phyloP scores from a whole-genome alignment of 2,888 invertebrate species.

The Yponomeuta sedellus region DNA sequence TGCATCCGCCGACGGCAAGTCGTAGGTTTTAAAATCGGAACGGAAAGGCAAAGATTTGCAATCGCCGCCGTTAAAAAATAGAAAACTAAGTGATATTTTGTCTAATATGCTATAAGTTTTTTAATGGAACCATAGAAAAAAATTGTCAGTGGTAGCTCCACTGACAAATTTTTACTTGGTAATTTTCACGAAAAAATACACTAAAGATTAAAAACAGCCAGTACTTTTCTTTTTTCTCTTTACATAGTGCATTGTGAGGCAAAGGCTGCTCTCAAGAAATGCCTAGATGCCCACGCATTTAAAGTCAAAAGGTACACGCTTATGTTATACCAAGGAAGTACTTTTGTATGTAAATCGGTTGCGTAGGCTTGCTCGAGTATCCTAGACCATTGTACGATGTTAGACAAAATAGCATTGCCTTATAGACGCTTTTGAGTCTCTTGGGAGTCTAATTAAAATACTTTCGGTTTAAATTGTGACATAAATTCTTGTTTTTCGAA shows the following conservation, averaged over 20 bases:
- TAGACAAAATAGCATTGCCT: slow-evolving; percentile 18
- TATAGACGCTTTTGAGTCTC: slow-evolving; percentile 22
- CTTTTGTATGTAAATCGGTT: slow-evolving; percentile 73
- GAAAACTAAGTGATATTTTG: too few species aligned
- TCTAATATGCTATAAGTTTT: too few species aligned
- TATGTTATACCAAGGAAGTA: slow-evolving; percentile 53
- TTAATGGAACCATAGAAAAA: too few species aligned
- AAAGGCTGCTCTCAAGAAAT: slow-evolving; percentile 38
- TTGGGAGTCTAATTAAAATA: slow-evolving; percentile 29
- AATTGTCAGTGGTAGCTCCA: too few species aligned
- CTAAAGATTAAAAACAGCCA: background rate
- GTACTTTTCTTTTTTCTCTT: background rate
- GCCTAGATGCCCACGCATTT: slow-evolving; percentile 60
- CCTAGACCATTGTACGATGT: slow-evolving; percentile 33
- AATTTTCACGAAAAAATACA: background rate
- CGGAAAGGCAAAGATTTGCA: slow-evolving; percentile 12
- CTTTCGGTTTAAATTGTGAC: background rate
- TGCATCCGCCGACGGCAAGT: slow-evolving; percentile 48
- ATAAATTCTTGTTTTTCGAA: background rate
- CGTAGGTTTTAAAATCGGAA: slow-evolving; percentile 59
- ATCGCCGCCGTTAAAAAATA: background rate
- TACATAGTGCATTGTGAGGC: slow-evolving; percentile 1
- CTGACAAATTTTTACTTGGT: too few species aligned
- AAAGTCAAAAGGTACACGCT: slow-evolving; percentile 47
- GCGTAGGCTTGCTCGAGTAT: slow-evolving; percentile 56